Evolutionary conservation across 2,888 invertebrate genomes (phyloP), one percentile per base, ranked within the genome.

Genomic region (Strigamia crassipes): DNA sequence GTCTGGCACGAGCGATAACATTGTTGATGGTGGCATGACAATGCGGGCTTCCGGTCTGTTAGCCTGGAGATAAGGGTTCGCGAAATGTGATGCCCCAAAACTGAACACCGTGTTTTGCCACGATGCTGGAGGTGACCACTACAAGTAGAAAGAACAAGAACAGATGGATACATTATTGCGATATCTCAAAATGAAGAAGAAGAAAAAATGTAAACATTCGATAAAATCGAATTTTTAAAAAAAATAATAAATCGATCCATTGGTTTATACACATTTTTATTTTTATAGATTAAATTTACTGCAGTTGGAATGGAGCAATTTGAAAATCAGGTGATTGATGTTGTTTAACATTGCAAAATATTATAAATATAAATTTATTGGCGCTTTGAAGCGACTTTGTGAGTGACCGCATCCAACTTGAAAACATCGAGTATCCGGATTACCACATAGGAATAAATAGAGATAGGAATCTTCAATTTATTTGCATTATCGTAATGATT

Each of bases 1-100:
- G 51, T 51, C 51, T 51, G 51, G 51, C 51, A 51, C 51, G 51
- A 51, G 51, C 51, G 51, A 51, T 51, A 51, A 51, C 51, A 51
- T 51, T 51, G 51, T 51, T 51, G 51, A 51, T 51, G 51, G 51
- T 51, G 51, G 51, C 51, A 51, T 51, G 51, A 51, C 51, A 51
- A 51, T 51, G 51, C 51, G 51, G 51, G 51, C 51, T 51, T 51
- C 51, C 51, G 51, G 51, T 51, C 51, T 51, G 51, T 51, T 51
- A 51, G 51, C 51, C 51, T n/a, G 51, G 51, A 51, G 51, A 51
- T 51, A 51, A 51, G 51, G 51, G 51, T 51, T 51, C 51, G 51
- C 51, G 51, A 51, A 51, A 51, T 51, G 51, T 51, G 51, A 51
- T 10, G 51, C 51, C 51, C 51, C 51, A 51, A 51, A 51, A 51